phyloP scores from a whole-genome alignment of 2,888 invertebrate genomes.

The Cheilosia impressa region DNA sequence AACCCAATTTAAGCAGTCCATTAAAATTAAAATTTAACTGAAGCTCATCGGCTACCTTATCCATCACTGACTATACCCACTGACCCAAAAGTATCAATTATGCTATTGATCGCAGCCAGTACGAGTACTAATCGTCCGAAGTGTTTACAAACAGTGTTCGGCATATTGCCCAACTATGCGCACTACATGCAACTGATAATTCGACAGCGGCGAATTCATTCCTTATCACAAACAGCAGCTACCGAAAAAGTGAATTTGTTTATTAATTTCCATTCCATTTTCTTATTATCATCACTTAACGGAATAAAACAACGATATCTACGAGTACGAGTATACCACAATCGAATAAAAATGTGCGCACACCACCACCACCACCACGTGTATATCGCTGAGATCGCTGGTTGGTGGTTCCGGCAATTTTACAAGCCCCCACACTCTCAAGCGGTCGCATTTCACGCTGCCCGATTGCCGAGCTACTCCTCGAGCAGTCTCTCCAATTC shows the following conservation, averaged over 20 bases:
- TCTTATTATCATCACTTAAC: conserved; percentile 40
- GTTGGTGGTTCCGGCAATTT: neutral
- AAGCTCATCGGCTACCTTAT: conserved; percentile 1
- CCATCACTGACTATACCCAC: neutral
- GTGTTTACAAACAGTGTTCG: neutral
- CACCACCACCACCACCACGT: conserved; percentile 4
- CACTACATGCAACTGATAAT: conserved; percentile 21
- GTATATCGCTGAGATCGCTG: conserved; percentile 16
- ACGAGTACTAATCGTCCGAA: neutral
- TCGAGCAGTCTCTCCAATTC: conserved; percentile 59
- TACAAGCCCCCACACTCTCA: neutral
- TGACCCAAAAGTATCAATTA: conserved; percentile 8
- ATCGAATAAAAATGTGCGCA: neutral
- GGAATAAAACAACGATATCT: conserved; percentile 29
- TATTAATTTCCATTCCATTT: conserved; percentile 38
- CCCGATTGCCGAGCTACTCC: conserved; percentile 47
- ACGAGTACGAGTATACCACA: neutral
- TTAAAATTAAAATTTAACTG: neutral
- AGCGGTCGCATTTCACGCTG: conserved; percentile 4
- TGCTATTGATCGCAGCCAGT: neutral
- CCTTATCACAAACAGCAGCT: conserved; percentile 26
- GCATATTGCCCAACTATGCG: conserved; percentile 13
- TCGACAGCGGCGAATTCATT: neutral
- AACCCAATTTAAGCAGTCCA: neutral
- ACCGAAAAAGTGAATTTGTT: conserved; percentile 34